Percentiles rank a stretch among this genome's conserved stretches.
phyloP scores from a whole-genome alignment of 2,113 vertebrate species.

The Bettongia penicillata region DNA sequence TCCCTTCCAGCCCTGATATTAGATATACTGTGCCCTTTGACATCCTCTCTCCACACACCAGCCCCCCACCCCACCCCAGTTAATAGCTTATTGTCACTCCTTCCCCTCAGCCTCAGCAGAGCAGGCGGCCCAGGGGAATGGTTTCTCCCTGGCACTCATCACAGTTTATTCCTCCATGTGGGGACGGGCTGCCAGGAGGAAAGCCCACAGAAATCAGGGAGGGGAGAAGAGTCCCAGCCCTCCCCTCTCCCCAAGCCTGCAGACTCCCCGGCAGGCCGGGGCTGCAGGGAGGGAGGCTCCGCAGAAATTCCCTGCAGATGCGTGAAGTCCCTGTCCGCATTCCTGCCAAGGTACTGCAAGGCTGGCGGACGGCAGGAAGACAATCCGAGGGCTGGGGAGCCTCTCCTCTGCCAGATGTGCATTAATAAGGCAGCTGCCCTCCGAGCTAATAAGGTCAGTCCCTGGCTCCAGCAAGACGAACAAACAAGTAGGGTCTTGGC shows the following conservation, averaged over 20 bases:
- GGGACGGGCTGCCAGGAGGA: not conserved
- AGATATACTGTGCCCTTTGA: not conserved
- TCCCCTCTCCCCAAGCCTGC: not conserved
- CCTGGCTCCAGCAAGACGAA: conserved; percentile 98
- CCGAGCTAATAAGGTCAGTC: conserved; percentile 97
- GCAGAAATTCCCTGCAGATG: conserved; percentile 89
- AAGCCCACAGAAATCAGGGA: not conserved
- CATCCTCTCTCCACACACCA: not conserved
- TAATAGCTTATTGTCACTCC: not conserved
- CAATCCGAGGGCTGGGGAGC: conserved; percentile 87
- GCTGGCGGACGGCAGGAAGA: conserved; percentile 90
- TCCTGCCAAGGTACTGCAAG: conserved; percentile 89
- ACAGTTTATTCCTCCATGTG: not conserved
- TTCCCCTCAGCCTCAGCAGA: not conserved
- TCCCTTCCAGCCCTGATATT: not conserved
- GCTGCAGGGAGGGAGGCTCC: conserved; percentile 59
- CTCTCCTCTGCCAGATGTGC: conserved; percentile 95
- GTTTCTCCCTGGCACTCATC: not conserved
- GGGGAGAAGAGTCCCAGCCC: not conserved
- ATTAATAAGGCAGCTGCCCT: conserved; percentile 95
- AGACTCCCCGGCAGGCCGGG: not conserved
- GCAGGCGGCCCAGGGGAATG: not conserved
- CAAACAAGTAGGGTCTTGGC: conserved; percentile 97
- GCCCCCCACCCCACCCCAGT: not conserved
- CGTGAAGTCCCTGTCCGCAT: conserved; percentile 88